Base-by-base conservation (phyloP, 2,113 vertebrate genomes). In the Calidris pygmaea region DNA sequence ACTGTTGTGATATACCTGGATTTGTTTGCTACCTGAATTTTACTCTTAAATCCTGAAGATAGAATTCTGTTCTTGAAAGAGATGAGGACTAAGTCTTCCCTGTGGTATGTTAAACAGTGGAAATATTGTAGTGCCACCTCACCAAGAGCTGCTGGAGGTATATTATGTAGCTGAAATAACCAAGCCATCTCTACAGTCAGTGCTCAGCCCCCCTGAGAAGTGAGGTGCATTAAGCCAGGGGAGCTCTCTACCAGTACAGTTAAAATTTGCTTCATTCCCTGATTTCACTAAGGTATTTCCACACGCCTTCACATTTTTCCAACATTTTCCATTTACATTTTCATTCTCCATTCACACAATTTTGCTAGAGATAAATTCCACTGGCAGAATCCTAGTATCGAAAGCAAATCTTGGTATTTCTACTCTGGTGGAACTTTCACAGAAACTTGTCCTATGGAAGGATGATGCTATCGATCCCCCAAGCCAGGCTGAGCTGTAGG, bases 311-410 rank as follows among this genome's bases (percentile, higher is more conserved):
- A 2, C 18, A 4, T 35, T 71, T 87, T 10, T 53, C 72, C 73
- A 53, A 8, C 8, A 26, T 74, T 53, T 55, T 55, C 53, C 53
- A 55, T 55, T 55, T 16, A 27, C 50, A 15, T 52, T 52, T 53
- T 14, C 14, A 55, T 30, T 18, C 10, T 30, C 53, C 10, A n/a
- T 74, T 53, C 14, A 12, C 0, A 0, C 10, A 5, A 3, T 23
- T 89, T 60, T 7, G 16, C 34, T 22, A 0, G 0, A 71, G 45
- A 68, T 6, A 45, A 88, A 85, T 53, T 47, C 29, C 58, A 95
- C 58, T 11, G 63, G 37, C 26, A 52, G 47, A 35, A 56, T 12
- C 26, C 80, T 23, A 15, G 30, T 3, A 19, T 6, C 1, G 2
- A 26, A 60, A 66, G 22, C 50, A 50, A 66, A 55, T 26, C 17